phyloP scores from a whole-genome alignment of 2,797 vertebrate species.

The Myiotriccus ornatus region DNA sequence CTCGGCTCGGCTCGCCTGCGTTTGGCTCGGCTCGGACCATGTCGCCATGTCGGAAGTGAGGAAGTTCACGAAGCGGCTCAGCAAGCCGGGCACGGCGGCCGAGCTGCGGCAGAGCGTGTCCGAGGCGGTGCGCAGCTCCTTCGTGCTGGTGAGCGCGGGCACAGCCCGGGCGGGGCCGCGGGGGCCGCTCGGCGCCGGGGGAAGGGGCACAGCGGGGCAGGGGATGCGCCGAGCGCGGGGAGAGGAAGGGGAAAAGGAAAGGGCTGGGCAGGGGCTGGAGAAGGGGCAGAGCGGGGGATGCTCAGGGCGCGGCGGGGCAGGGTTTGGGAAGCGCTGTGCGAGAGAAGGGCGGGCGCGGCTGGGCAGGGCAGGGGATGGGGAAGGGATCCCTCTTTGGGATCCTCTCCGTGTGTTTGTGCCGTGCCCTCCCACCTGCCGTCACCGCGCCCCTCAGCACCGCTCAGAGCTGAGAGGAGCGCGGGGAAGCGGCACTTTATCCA shows the following conservation, averaged over 20 bases:
- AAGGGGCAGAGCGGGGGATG: neutral
- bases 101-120: constrained; percentile 94
- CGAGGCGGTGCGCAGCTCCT: constrained; percentile 88
- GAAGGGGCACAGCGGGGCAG: neutral
- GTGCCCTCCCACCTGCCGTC: neutral
- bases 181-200: neutral
- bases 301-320: neutral
- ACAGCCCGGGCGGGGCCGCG: neutral
- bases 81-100: constrained; percentile 94
- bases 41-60: constrained; percentile 85
- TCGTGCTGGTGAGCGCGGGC: constrained; percentile 81
- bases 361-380: neutral
- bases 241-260: neutral
- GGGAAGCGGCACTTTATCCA: neutral
- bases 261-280: neutral
- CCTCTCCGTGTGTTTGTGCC: neutral
- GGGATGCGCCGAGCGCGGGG: neutral
- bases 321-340: neutral
- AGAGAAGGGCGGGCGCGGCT: neutral
- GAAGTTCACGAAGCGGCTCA: constrained; percentile 94
- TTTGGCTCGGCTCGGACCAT: neutral
- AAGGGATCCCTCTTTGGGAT: neutral
- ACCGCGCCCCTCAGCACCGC: neutral
- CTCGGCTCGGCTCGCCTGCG: neutral
- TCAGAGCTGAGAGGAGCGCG: accelerated